Evolutionary conservation across 1,140 invertebrate species (phyloP).

Genomic region (Listronotus bonariensis): DNA sequence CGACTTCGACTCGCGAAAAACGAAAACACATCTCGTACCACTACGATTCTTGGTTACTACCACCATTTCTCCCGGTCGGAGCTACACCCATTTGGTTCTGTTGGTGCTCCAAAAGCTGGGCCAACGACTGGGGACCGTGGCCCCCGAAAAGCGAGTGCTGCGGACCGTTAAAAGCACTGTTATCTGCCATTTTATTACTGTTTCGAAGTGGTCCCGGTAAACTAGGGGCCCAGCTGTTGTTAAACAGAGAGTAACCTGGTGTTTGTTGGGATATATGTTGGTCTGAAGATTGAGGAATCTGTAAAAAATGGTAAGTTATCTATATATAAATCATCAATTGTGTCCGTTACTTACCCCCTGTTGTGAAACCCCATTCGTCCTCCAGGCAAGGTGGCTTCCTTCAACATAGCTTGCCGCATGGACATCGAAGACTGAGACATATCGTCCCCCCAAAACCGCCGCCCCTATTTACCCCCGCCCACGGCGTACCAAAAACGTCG

Average conservation of each 20-base stretch:
- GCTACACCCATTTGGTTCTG: conserved; percentile 52
- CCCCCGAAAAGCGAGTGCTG: conserved; percentile 79
- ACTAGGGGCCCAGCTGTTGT: conserved; percentile 52
- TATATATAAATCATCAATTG: no score
- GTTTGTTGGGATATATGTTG: conserved; percentile 16
- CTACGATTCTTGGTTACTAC: conserved; percentile 21
- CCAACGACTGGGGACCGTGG: conserved; percentile 75
- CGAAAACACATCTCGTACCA: neutral
- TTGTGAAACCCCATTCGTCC: conserved; percentile 17
- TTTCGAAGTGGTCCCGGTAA: conserved; percentile 45
- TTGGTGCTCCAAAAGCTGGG: conserved; percentile 81
- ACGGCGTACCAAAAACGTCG: conserved; percentile 41
- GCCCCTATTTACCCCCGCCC: conserved; percentile 32
- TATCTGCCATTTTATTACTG: conserved; percentile 32
- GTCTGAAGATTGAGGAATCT: conserved; percentile 10
- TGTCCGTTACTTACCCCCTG: conserved; percentile 17
- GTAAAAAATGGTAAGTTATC: conserved; percentile 7
- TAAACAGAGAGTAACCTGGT: conserved; percentile 53
- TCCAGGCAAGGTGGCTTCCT: conserved; percentile 44
- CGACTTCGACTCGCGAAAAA: neutral
- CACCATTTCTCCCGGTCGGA: conserved; percentile 9
- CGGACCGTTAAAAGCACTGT: conserved; percentile 37
- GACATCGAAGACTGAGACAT: conserved; percentile 39
- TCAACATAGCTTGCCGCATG: conserved; percentile 53
- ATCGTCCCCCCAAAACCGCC: conserved; percentile 30